Percentiles rank a stretch among this genome's conserved stretches.
Conservation (phyloP, 2,797 vertebrate species). For the Malurus leucopterus region DNA sequence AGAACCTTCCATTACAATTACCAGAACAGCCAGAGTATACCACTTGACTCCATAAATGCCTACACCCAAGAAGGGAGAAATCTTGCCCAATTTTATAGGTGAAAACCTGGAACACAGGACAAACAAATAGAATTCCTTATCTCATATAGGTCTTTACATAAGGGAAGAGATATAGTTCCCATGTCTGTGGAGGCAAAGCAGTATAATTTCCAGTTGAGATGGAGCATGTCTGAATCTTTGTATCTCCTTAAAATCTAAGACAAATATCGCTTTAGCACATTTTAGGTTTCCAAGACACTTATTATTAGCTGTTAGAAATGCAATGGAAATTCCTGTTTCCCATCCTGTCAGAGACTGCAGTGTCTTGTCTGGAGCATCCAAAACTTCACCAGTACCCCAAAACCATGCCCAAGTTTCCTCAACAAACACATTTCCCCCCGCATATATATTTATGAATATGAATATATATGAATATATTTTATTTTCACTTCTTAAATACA, state of each 20-base stretch:
- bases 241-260: neutral
- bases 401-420: neutral
- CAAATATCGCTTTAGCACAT: rapidly evolving
- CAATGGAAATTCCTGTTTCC: neutral
- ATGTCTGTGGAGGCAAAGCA: neutral
- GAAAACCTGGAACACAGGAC: neutral
- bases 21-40: neutral
- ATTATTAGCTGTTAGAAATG: neutral
- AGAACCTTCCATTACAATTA: neutral
- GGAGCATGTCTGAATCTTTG: neutral
- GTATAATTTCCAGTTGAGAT: neutral
- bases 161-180: rapidly evolving
- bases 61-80: neutral
- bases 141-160: neutral
- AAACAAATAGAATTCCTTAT: neutral
- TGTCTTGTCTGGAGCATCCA: neutral
- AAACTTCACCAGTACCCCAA: neutral
- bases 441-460: too few species aligned
- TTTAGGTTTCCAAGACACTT: neutral
- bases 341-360: neutral
- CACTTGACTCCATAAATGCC: neutral
- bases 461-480: neutral
- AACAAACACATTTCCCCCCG: neutral
- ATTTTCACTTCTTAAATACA: neutral
- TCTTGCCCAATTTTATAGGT: neutral